Conservation (phyloP, 2,888 invertebrate species). For the Strigamia crassipes region DNA sequence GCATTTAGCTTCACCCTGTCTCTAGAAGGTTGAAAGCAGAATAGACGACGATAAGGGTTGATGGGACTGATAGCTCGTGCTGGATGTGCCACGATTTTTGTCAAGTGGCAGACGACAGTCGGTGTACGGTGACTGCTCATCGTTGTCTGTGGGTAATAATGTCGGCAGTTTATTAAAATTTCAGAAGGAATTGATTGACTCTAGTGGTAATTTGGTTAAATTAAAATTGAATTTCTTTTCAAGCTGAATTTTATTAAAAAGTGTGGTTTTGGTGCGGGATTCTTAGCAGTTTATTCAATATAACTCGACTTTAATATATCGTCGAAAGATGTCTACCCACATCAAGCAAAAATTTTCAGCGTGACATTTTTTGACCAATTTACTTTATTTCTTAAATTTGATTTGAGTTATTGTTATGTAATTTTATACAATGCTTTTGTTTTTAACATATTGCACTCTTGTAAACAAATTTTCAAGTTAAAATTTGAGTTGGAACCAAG, state of each 20-base stretch:
- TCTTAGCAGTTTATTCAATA: too few species aligned
- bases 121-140: not conserved
- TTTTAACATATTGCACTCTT: too few species aligned
- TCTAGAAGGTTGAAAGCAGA: not conserved
- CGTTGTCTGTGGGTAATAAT: not conserved
- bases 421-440: too few species aligned
- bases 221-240: not conserved
- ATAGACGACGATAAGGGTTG: not conserved
- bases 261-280: too few species aligned
- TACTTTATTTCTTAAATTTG: too few species aligned
- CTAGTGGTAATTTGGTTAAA: not conserved
- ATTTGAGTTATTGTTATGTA: too few species aligned
- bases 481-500: too few species aligned
- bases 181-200: not conserved
- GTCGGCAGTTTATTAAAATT: not conserved
- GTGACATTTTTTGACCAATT: too few species aligned
- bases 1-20: not conserved
- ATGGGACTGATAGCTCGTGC: too few species aligned
- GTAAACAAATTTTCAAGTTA: too few species aligned
- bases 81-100: not conserved
- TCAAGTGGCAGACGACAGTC: not conserved
- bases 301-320: too few species aligned
- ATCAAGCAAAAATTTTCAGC: too few species aligned
- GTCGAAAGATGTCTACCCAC: not conserved
- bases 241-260: not conserved